Evolutionary conservation across 1,140 invertebrate genomes (phyloP).

Genomic region (Drosophila ercepeae): DNA sequence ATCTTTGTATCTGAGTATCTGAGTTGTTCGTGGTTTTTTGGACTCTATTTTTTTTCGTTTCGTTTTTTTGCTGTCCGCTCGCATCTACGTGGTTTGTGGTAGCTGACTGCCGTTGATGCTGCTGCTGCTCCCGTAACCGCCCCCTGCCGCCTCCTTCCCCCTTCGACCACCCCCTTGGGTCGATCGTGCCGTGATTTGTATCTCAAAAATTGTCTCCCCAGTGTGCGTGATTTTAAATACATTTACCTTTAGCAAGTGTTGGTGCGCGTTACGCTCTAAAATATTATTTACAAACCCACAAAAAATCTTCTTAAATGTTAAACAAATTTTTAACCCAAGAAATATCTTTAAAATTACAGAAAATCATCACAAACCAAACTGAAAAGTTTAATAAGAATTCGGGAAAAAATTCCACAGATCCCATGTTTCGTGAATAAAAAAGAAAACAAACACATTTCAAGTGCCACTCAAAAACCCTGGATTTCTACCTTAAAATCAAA

Average conservation of each 20-base stretch:
- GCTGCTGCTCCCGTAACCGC: conserved; percentile 69
- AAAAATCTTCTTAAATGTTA: not conserved
- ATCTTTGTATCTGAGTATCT: conserved; percentile 21
- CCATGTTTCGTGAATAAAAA: not conserved
- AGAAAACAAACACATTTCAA: conserved; percentile 30
- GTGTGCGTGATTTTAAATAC: conserved; percentile 26
- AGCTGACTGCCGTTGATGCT: conserved; percentile 63
- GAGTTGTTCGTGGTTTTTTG: conserved; percentile 40
- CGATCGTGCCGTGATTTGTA: conserved; percentile 46
- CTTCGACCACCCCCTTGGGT: conserved; percentile 8
- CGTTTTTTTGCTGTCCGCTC: conserved; percentile 30
- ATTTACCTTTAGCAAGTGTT: conserved; percentile 1
- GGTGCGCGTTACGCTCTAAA: not conserved
- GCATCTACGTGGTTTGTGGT: conserved; percentile 76
- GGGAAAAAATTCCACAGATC: conserved; percentile 1
- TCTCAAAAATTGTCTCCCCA: conserved; percentile 38
- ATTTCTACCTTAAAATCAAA: conserved; percentile 16
- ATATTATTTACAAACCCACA: not conserved
- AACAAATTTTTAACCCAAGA: not conserved
- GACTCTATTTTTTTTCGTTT: not conserved
- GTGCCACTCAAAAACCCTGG: conserved; percentile 10
- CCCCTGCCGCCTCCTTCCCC: conserved; percentile 13
- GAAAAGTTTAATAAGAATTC: not conserved
- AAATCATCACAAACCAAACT: not conserved
- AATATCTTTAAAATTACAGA: conserved; percentile 3